Evolutionary conservation across 2,888 invertebrate species (phyloP), one percentile per base, ranked within the genome.

Genomic region (Thecophora atra): DNA sequence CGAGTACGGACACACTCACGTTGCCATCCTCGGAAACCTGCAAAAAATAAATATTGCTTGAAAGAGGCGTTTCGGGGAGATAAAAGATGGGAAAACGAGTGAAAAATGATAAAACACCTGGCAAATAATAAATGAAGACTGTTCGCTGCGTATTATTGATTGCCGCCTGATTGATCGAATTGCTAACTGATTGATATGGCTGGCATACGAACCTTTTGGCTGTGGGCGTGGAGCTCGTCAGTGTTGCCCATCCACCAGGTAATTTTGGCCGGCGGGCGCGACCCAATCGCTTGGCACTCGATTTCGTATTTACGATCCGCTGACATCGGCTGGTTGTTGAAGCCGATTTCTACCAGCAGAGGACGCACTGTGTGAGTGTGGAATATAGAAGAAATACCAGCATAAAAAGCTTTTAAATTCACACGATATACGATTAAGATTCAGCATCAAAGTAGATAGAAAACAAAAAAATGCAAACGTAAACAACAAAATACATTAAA

Each of bases 11-110:
- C 56, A 91, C 89, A 60, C 95, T 95, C 78, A 93, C 91, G 83
- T 96, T 96, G 44, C 93, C 93, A 82, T 94, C 94, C 68, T 90
- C 89, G 0, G 95, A 92, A 77, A 92, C 91, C 95, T 96, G 83
- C 74, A 82, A 54, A 54, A 21, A 54, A 21, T 19, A 11, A 17
- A 21, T 4, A n/a, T 1, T 7, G n/a, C 11, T 11, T 5, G 21
- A 3, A 21, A 21, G 21, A 54, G 54, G 21, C 8, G 28, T 28
- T 58, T 26, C n/a, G 17, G n/a, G n/a, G 5, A 47, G 37, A 47
- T 47, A 11, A 47, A 15, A 47, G 47, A 44, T 11, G 44, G 4
- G 47, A 47, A n/a, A 47, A 1, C 15, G 13, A 47, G 47, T 17
- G 47, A 47, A 5, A 47, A 47, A 47, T 47, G 47, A 15, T 37